Conservation (phyloP, 2,888 invertebrate genomes). For the Shargacucullia verbasci region DNA sequence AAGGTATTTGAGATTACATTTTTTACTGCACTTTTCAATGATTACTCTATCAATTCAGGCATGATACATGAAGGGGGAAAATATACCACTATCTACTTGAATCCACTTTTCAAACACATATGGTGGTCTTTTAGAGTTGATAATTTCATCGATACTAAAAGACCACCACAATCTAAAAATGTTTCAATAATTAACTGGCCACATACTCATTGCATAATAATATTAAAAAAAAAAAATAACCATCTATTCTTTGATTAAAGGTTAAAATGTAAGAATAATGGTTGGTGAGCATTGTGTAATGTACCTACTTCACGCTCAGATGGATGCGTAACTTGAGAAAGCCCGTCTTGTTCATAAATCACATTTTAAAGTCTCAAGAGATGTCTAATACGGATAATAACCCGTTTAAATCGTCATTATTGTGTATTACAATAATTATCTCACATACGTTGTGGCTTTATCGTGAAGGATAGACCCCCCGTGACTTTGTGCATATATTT, state of each 20-base stretch:
- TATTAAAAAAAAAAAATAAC: not conserved
- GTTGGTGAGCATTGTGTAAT: constrained; percentile 18
- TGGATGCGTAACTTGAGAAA: constrained; percentile 18
- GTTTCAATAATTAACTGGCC: not conserved
- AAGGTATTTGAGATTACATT: constrained; percentile 24
- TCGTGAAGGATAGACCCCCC: constrained; percentile 10
- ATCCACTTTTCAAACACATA: too few species aligned
- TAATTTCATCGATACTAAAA: too few species aligned
- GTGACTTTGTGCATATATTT: too few species aligned
- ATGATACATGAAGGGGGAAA: too few species aligned
- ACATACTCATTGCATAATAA: not conserved
- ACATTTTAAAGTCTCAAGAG: constrained; percentile 36
- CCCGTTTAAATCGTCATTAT: constrained; percentile 36
- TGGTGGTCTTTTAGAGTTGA: too few species aligned
- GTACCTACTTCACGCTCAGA: constrained; percentile 6
- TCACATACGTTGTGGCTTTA: constrained; percentile 22
- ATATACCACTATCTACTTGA: too few species aligned
- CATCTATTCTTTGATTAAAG: constrained; percentile 18
- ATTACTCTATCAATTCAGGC: too few species aligned
- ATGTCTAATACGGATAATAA: constrained; percentile 35
- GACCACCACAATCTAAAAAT: not conserved
- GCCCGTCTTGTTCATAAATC: constrained; percentile 32
- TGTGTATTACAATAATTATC: constrained; percentile 34
- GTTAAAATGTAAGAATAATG: constrained; percentile 31
- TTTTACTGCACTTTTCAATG: constrained; percentile 5